Evolutionary conservation across 2,113 vertebrate species (phyloP), one percentile per base, ranked within the genome.

Genomic region (Glaucidium brasilianum): DNA sequence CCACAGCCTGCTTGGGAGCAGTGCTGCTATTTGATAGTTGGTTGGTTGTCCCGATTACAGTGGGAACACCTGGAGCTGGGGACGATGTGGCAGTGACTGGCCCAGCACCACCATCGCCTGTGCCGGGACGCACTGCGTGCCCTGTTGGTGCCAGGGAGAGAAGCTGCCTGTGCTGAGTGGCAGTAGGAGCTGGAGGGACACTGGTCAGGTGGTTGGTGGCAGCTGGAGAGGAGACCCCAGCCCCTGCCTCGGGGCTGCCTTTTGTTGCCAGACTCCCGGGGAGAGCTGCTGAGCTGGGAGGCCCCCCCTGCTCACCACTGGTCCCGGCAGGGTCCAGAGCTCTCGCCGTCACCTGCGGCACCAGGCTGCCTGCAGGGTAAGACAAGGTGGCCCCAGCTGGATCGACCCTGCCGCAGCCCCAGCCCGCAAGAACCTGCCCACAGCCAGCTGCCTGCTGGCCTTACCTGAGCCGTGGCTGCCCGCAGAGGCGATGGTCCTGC

Each of bases 211-310:
- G 73, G 32, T 26, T 0, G 1, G 34, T 34, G 56, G 66, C 1
- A 1, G 8, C 71, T 25, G 39, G 35, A 63, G 49, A 60, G 16
- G 60, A 50, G 4, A 75, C 7, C 9, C 20, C 86, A 75, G 15
- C 7, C 35, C 50, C 77, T 88, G 10, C 56, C 75, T 71, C 60
- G 47, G 49, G 52, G 39, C 30, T 91, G 39, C 14, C 67, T 56
- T 0, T 25, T 0, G 0, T 35, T 53, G 72, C 67, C 3, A 4
- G 11, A 73, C 0, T 50, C 30, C 11, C 3, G 0, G n/a, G 10
- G 23, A 88, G 10, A 35, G 27, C 59, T 37, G 60, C 63, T 0
- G 0, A 2, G 1, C 37, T 15, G 60, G 83, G n/a, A 29, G 22
- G 15, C 4, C 4, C 34, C 15, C 30, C 64, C 49, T 43, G 69